These are phyloP conservation scores for Enteromius mattozi DNA, from an alignment of 2,797 vertebrate genomes.

Conservation along the genomic window DNA sequence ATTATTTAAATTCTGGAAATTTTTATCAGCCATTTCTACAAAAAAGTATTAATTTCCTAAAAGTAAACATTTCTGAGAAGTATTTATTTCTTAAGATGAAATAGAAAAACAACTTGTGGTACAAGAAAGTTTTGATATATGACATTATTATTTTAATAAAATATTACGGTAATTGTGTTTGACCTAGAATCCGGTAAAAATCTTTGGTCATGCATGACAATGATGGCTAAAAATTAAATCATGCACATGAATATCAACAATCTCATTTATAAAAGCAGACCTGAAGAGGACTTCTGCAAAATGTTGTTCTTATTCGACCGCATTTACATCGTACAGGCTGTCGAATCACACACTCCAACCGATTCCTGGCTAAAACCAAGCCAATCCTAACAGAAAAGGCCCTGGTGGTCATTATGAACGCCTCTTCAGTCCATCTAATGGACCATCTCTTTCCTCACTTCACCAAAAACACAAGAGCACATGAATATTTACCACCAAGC, in stretches of 20 bases:
- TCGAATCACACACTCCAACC: constrained; percentile 50
- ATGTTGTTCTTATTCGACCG: constrained; percentile 53
- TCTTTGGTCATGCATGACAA: not conserved
- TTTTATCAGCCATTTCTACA: not conserved
- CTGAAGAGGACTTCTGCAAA: constrained; percentile 50
- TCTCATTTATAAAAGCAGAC: constrained; percentile 45
- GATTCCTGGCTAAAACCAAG: constrained; percentile 70
- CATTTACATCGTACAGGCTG: constrained; percentile 50
- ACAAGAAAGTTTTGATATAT: not conserved
- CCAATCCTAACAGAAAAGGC: constrained; percentile 73
- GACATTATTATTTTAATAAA: not conserved
- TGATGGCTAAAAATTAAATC: constrained; percentile 13
- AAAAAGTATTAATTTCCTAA: not conserved
- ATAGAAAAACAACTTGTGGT: too few relatives aligned
- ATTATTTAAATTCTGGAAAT: not conserved
- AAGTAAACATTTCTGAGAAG: not conserved
- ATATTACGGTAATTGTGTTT: not conserved
- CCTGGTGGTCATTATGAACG: constrained; percentile 68
- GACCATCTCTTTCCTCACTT: constrained; percentile 78
- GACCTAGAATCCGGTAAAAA: not conserved
- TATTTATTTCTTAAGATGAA: too few relatives aligned
- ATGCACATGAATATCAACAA: constrained; percentile 49
- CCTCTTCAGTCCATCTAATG: constrained; percentile 84
- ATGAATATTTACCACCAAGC: constrained; percentile 84
- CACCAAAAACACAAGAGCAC: constrained; percentile 75